A percentile compares a stretch with the other conserved stretches of the same genome.
These are phyloP conservation scores for Gavialis gangeticus DNA, from an alignment of 2,113 vertebrate species.

Conservation along the genomic window DNA sequence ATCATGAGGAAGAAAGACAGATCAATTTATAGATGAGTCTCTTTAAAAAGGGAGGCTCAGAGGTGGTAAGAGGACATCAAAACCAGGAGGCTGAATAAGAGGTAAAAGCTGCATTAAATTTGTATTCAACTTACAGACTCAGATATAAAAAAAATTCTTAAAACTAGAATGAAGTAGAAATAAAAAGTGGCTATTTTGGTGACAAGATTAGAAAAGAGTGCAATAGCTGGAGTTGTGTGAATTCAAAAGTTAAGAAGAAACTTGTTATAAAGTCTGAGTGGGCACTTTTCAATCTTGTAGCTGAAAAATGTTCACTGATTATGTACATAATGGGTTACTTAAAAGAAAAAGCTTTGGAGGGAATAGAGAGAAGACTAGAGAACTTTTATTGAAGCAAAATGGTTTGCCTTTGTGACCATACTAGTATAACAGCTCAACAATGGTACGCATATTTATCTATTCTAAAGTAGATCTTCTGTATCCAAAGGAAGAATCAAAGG, in stretches of 20 bases:
- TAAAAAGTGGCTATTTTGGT: background rate
- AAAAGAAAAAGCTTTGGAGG: background rate
- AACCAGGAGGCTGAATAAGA: background rate
- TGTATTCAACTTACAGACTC: background rate
- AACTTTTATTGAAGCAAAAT: background rate
- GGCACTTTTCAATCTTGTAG: background rate
- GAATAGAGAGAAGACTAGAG: no score
- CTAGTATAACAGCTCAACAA: background rate
- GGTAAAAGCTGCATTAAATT: background rate
- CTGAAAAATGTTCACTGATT: rapidly evolving
- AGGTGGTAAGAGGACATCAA: background rate
- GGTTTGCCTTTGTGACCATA: background rate
- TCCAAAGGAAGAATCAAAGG: background rate
- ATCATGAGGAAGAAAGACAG: background rate
- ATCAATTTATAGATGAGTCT: no score
- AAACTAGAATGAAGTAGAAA: background rate
- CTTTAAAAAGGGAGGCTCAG: background rate
- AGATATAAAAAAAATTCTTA: rapidly evolving
- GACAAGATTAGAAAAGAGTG: background rate
- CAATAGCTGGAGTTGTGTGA: background rate
- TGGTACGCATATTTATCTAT: no score
- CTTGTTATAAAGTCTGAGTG: background rate
- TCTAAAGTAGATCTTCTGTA: background rate
- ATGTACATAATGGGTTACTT: background rate
- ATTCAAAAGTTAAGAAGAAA: background rate